phyloP scores from a whole-genome alignment of 2,888 invertebrate species.

The Cecidostiba fungosa region DNA sequence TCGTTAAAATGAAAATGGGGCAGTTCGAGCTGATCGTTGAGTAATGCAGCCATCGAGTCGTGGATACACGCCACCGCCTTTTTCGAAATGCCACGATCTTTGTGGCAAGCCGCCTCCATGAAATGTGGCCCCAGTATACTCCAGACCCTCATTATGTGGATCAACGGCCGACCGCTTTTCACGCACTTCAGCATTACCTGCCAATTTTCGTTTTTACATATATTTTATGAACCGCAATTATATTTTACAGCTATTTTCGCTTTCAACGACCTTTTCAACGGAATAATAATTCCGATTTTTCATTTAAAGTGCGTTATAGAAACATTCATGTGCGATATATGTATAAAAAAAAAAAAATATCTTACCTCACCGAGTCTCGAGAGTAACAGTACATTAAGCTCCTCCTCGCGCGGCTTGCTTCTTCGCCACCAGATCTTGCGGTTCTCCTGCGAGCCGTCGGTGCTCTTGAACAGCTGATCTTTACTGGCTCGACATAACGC shows the following conservation, averaged over 20 bases:
- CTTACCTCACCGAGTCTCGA: conserved; percentile 90
- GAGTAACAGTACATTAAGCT: conserved; percentile 83
- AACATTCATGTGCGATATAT: neutral
- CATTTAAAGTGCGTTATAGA: too few species aligned
- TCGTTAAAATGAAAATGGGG: conserved; percentile 98
- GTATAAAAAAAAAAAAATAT: neutral
- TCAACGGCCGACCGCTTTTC: conserved; percentile 91
- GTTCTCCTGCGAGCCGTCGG: conserved; percentile 71
- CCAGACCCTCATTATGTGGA: conserved; percentile 96
- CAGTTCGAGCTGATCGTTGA: conserved; percentile 93
- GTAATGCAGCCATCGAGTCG: conserved; percentile 92
- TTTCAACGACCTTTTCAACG: neutral
- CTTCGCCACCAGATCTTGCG: conserved; percentile 78
- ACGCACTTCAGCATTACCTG: conserved; percentile 90
- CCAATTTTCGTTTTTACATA: conserved; percentile 6
- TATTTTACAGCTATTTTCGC: neutral
- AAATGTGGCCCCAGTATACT: conserved; percentile 95
- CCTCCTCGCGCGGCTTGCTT: conserved; percentile 77
- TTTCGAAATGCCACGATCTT: conserved; percentile 93
- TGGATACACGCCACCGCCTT: conserved; percentile 96
- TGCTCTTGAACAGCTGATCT: conserved; percentile 82
- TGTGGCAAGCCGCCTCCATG: conserved; percentile 97
- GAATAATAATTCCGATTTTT: too few species aligned
- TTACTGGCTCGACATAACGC: conserved; percentile 94
- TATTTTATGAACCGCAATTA: neutral